Evolutionary conservation across 1,140 invertebrate genomes (phyloP).

Genomic region (Glossosoma conforme): DNA sequence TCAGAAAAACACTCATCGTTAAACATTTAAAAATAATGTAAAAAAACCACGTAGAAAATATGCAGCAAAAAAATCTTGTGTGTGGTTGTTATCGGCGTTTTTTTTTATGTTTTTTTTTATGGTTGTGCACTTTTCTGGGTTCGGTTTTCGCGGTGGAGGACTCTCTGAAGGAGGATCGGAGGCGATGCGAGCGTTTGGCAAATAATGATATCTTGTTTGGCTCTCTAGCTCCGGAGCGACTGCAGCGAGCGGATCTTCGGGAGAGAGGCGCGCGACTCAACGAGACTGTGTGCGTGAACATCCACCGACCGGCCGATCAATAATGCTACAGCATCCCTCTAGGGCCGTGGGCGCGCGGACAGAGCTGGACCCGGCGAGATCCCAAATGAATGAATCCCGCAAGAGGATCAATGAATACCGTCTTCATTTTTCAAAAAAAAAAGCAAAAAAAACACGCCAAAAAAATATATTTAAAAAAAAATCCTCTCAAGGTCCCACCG

Average conservation of each 20-base stretch:
- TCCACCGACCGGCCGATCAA: slow-evolving; percentile 49
- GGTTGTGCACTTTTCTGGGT: too few relatives aligned
- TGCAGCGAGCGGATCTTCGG: slow-evolving; percentile 19
- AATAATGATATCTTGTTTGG: slow-evolving; percentile 16
- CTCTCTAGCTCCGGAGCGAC: slow-evolving; percentile 14
- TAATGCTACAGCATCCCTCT: slow-evolving; percentile 52
- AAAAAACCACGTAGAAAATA: too few relatives aligned
- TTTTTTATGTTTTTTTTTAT: too few relatives aligned
- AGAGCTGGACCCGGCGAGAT: too few relatives aligned
- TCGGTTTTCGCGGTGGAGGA: too few relatives aligned
- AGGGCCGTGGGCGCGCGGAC: slow-evolving; percentile 7
- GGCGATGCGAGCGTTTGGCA: slow-evolving; percentile 8
- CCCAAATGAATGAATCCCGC: neutral
- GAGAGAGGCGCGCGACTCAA: slow-evolving; percentile 18
- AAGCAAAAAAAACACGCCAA: slow-evolving; percentile 16
- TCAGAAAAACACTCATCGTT: too few relatives aligned
- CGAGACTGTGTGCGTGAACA: too few relatives aligned
- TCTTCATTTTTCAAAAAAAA: slow-evolving; percentile 21
- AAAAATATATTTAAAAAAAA: slow-evolving; percentile 28
- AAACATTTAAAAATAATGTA: too few relatives aligned
- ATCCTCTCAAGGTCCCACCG: slow-evolving; percentile 63
- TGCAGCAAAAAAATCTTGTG: too few relatives aligned
- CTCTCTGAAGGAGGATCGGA: too few relatives aligned
- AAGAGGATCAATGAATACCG: slow-evolving; percentile 7
- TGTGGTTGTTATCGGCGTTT: too few relatives aligned